Base-by-base conservation (phyloP, 2,797 vertebrate species). In the Myripristis jacobus region DNA sequence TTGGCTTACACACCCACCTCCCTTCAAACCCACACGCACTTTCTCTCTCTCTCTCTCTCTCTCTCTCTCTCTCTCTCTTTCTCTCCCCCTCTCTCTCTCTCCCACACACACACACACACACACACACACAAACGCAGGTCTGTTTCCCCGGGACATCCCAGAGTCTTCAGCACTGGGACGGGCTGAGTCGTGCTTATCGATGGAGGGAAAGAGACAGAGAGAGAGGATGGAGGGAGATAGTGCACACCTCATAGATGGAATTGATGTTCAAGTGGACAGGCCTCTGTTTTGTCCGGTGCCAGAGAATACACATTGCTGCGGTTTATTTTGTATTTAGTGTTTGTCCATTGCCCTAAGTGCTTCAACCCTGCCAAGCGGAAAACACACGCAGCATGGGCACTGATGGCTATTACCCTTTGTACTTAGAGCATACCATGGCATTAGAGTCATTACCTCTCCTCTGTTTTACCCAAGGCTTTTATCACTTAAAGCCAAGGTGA, bases 151-250 rank as follows among this genome's bases (percentile, higher is more conserved):
- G 75, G 82, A 83, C 70, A 73, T 79, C 66, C 61, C 69, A 66
- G n/a, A n/a, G 70, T 87, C 51, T 74, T 84, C 48, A 51, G 61
- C 50, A 59, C 59, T 70, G 74, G 41, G 19, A 66, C 60, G 53
- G 81, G 81, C 43, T 83, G 70, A 82, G 66, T 86, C 75, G 86
- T 2, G 62, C 77, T 80, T 66, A 18, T 68, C 29, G 58, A 84
- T 76, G 69, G 56, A 74, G 53, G 41, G 50, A 64, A 24, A 63
- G 48, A 77, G 24, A 53, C 3, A 22, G 47, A 22, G 69, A 75
- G 43, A 22, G 29, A 34, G 36, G 25, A 41, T 38, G 43, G 56
- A 43, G 21, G 8, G 54, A 38, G 19, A 52, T 41, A 64, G 44
- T 24, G 41, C 29, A 56, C 38, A 25, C 58, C 55, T 65, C 25